phyloP scores from a whole-genome alignment of 2,113 vertebrate genomes.

The Trematocara stigmaticum region DNA sequence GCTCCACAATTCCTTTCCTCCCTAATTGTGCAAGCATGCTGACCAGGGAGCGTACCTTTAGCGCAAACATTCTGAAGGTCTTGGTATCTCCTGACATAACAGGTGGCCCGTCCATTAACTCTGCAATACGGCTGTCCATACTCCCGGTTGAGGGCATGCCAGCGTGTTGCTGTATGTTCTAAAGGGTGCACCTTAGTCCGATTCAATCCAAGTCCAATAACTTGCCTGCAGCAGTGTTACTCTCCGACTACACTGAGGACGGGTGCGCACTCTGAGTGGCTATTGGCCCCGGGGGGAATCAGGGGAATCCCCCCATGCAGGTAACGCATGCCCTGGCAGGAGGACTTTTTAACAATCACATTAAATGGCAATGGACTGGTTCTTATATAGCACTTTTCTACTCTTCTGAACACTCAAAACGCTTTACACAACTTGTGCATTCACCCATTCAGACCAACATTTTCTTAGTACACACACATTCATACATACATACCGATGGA shows the following conservation, averaged over 20 bases:
- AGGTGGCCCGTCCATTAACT: background rate
- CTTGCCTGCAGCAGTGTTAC: background rate
- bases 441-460: too few species aligned
- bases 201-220: background rate
- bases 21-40: background rate
- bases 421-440: too few species aligned
- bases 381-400: too few species aligned
- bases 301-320: background rate
- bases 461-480: too few species aligned
- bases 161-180: background rate
- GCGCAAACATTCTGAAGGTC: background rate
- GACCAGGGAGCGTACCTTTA: background rate
- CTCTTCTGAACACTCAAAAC: too few species aligned
- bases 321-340: background rate
- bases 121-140: background rate
- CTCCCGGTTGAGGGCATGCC: background rate
- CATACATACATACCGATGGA: too few species aligned
- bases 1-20: background rate
- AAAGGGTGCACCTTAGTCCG: background rate
- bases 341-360: background rate
- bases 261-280: background rate
- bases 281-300: background rate
- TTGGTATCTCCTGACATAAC: background rate
- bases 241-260: background rate
- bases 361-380: background rate